Evolutionary conservation across 2,113 vertebrate species (phyloP).

Genomic region (Gnathonemus longibarbis): DNA sequence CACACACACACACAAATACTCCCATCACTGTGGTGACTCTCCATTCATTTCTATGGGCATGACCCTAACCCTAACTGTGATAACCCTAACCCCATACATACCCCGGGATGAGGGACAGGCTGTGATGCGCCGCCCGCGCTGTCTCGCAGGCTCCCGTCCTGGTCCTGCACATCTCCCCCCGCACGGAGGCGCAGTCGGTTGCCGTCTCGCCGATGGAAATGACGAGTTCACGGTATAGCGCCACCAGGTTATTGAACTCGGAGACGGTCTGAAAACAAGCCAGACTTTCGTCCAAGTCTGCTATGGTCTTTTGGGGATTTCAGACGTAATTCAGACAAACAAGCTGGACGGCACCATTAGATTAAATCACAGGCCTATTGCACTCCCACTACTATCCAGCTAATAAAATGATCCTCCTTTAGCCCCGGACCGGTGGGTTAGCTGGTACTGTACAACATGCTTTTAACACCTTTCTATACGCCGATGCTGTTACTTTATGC

Average conservation of each 20-base stretch:
- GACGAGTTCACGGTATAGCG: slow-evolving; percentile 89
- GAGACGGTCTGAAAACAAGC: slow-evolving; percentile 82
- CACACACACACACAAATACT: not conserved
- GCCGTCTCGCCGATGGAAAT: slow-evolving; percentile 94
- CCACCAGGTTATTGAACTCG: slow-evolving; percentile 96
- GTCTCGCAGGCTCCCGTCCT: slow-evolving; percentile 88
- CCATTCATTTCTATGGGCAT: not conserved
- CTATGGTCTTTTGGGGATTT: not conserved
- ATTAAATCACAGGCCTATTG: slow-evolving; percentile 12
- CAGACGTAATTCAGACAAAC: not conserved
- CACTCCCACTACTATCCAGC: not conserved
- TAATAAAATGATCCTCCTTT: not conserved
- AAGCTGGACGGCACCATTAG: not conserved
- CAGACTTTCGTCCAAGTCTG: not conserved
- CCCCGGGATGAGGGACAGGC: slow-evolving; percentile 89
- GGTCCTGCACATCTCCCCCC: slow-evolving; percentile 82
- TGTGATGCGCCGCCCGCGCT: slow-evolving; percentile 84
- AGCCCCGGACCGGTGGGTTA: not conserved
- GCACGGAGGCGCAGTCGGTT: slow-evolving; percentile 74
- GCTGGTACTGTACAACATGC: not conserved
- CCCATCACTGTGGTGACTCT: not conserved
- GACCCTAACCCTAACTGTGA: not conserved
- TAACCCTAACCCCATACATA: slow-evolving; percentile 51
- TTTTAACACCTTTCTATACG: not conserved
- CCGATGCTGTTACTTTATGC: not conserved